Evolutionary conservation across 2,888 invertebrate genomes (phyloP), one percentile per base, ranked within the genome.

Genomic region (Junonia oenone): DNA sequence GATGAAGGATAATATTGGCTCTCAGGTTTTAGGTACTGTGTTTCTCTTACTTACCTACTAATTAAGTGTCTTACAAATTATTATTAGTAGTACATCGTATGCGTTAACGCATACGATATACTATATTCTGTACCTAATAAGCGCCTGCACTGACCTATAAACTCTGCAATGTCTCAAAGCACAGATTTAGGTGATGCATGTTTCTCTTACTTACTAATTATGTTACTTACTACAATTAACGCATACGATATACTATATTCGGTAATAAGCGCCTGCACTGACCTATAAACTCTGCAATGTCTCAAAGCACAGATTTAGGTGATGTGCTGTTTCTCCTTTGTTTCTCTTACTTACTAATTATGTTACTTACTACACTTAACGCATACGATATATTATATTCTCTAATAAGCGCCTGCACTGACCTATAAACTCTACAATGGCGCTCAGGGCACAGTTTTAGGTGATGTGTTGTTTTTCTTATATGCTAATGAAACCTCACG

Each of bases 401-500:
- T 8, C 8, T 43, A 43, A 43, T 26, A n/a, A 19, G 6, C 6
- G 11, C 19, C 9, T 19, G 17, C 17, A 40, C 22, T 43, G 43
- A 43, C 43, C 43, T 43, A 45, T 35, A 45, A 45, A 43, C 17
- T 33, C 3, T 15, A 5, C 13, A 45, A 45, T 35, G 43, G n/a
- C n/a, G 37, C 22, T 22, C 22, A 5, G 22, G 51, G 46, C 15
- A 38, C 33, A 45, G 4, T 26, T 43, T 35, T 15, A 37, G 46
- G 46, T 45, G 45, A 27, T 5, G 14, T 33, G 29, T 47, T 53
- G 46, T 59, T 56, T 51, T 45, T 52, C 51, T 51, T 45, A 40
- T 54, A 56, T 59, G 56, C 50, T 37, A 56, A 54, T 45, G 47
- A 48, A 19, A 11, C 6, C 40, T 8, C 29, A 35, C 33, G 48